Evolutionary conservation across 2,797 vertebrate genomes (phyloP), one percentile per base, ranked within the genome.

Genomic region (Scolopax rusticola): DNA sequence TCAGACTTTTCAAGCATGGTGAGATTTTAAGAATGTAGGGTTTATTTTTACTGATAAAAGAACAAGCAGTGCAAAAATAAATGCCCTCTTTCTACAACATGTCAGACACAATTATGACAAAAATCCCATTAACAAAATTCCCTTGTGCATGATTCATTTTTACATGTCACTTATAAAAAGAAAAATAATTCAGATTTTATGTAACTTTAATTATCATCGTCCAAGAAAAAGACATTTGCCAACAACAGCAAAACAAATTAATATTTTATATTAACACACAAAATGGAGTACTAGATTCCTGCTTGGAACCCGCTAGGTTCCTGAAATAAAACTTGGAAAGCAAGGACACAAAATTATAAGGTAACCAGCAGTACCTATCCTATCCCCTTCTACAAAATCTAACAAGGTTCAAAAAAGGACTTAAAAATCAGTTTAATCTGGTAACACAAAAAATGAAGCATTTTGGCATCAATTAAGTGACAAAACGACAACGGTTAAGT

Each of bases 121-220:
- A 96, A 93, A 93, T 45, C 30, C 77, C 75, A 91, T 89, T 85
- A 93, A 87, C 14, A 75, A 90, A 92, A 95, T 82, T 90, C 70
- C 60, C 86, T 45, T 60, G 43, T 16, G 67, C 45, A 70, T 64
- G 75, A 91, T 78, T 96, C 75, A 90, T 83, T 93, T 95, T 87
- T 36, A 87, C 56, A 77, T 90, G 68, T 78, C 84, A 85, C 25
- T 87, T 93, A 56, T 12, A 33, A 64, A 77, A 84, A 51, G 48
- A 86, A 68, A 95, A 88, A 54, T 36, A 45, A 92, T 50, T 90
- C 56, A 33, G 41, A 85, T 92, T 94, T 84, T 50, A 91, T 75
- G 56, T 36, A 95, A 57, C 36, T 92, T 93, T 91, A 92, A 86
- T 92, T 87, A 90, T 41, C 9, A 1, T 80, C 45, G 95, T 95